Evolutionary conservation across 53 echinoderm and acorn worm genomes (phyloP), one percentile per base, ranked within the genome.

Genomic region (Arbacia lixula): DNA sequence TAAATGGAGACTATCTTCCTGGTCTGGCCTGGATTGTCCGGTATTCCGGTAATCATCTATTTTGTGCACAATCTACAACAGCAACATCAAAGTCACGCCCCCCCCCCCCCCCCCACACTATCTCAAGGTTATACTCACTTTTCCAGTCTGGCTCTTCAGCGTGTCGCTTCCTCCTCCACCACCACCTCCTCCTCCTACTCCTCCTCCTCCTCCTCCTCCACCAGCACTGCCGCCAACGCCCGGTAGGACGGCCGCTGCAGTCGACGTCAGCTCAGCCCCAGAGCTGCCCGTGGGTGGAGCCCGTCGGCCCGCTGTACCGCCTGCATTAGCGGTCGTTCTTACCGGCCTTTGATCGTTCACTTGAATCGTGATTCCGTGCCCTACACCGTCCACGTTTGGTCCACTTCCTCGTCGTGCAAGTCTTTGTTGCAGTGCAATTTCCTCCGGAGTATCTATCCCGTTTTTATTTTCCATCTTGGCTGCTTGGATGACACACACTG

Each of bases 241-340:
- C n/a, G n/a, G n/a, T n/a, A n/a, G n/a, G n/a, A n/a, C n/a, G 17
- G 64, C 20, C n/a, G n/a, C n/a, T n/a, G n/a, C n/a, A n/a, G n/a
- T n/a, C 64, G 64, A 34, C 64, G 19, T 33, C 34, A 73, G 29
- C 9, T 73, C 73, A 50, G 52, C 50, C 30, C 22, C 73, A 2
- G 52, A 52, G 73, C 19, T 73, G 3, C n/a, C 73, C 73, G 73
- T 25, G 52, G 73, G 73, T 51, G 73, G 50, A 73, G 52, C 73
- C 30, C 73, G 73, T 73, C 73, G 49, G 34, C 30, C 31, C 73
- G 73, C 73, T n/a, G n/a, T n/a, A 31, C 50, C 50, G 33, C 73
- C 73, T 33, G 28, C 1, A 73, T 52, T 52, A 30, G 16, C 17
- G 0, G 31, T 5, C 52, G 29, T 50, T 5, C 30, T 12, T 12